phyloP scores from a whole-genome alignment of 1,140 invertebrate species.

The Condylostylus longicornis region DNA sequence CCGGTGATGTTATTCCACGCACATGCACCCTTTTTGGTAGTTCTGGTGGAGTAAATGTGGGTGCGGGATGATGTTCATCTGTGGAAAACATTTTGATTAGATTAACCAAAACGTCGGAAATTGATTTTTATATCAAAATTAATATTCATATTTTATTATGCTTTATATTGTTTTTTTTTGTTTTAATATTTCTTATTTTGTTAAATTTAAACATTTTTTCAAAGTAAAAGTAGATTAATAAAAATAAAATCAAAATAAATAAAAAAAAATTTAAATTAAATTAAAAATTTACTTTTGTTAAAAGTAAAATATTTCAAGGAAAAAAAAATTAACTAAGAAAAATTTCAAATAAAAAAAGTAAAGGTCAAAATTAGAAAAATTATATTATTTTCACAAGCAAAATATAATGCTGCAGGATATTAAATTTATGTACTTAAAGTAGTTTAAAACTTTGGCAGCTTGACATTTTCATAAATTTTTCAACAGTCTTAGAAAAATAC shows the following conservation, averaged over 20 bases:
- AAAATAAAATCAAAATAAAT: conserved; percentile 1
- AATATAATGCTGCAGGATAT: no score
- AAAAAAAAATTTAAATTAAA: no score
- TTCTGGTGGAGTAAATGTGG: conserved; percentile 91
- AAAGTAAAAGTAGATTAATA: background rate
- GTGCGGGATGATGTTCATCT: conserved; percentile 86
- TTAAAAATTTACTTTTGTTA: no score
- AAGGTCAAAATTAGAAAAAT: no score
- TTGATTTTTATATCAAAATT: background rate
- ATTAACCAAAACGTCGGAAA: background rate
- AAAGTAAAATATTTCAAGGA: no score
- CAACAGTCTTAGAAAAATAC: no score
- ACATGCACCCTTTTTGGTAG: conserved; percentile 92
- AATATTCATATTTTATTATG: conserved; percentile 9
- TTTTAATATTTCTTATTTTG: conserved; percentile 7
- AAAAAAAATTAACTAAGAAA: no score
- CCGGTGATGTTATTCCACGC: conserved; percentile 63
- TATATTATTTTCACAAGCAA: no score
- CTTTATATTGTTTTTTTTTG: conserved; percentile 7
- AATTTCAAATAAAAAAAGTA: no score
- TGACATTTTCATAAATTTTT: no score
- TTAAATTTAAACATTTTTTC: background rate
- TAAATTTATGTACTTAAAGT: no score
- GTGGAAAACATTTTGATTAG: conserved; percentile 48
- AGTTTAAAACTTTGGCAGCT: no score